Evolutionary conservation across 53 echinoderm and acorn worm species (phyloP).

Genomic region (Echinarachnius parma): DNA sequence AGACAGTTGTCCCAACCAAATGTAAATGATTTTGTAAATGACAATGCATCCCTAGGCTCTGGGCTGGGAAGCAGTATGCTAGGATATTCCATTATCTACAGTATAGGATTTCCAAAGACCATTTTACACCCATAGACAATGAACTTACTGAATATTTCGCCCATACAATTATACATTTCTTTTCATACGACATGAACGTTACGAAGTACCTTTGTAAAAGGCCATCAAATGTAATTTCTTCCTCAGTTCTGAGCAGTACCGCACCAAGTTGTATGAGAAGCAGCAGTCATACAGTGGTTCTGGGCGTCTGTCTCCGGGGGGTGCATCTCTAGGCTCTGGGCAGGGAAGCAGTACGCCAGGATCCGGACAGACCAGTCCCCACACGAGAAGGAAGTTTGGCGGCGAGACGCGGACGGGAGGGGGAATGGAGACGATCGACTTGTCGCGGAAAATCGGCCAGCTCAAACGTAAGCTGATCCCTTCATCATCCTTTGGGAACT

Average conservation of each 20-base stretch:
- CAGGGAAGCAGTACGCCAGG: slow-evolving; percentile 40
- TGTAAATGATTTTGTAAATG: too few species aligned
- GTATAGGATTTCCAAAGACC: too few species aligned
- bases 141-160: too few species aligned
- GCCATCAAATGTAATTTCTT: too few species aligned
- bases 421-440: slow-evolving; percentile 52
- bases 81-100: too few species aligned
- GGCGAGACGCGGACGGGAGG: slow-evolving; percentile 13
- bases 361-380: slow-evolving; percentile 59
- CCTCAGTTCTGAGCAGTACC: slow-evolving; percentile 69
- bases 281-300: slow-evolving; percentile 51
- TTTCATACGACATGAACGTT: too few species aligned
- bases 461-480: slow-evolving; percentile 54
- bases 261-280: slow-evolving; percentile 62
- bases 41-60: too few species aligned
- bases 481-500: neutral
- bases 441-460: slow-evolving; percentile 52
- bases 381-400: slow-evolving; percentile 38
- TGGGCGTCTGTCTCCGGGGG: slow-evolving; percentile 31
- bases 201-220: too few species aligned
- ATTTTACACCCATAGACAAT: too few species aligned
- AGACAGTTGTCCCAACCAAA: too few species aligned
- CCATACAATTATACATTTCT: too few species aligned
- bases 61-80: too few species aligned
- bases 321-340: slow-evolving; percentile 24